A percentile compares a stretch with the other conserved stretches of the same genome.
Conservation (phyloP, 1,140 invertebrate genomes). For the Coelopa frigida region DNA sequence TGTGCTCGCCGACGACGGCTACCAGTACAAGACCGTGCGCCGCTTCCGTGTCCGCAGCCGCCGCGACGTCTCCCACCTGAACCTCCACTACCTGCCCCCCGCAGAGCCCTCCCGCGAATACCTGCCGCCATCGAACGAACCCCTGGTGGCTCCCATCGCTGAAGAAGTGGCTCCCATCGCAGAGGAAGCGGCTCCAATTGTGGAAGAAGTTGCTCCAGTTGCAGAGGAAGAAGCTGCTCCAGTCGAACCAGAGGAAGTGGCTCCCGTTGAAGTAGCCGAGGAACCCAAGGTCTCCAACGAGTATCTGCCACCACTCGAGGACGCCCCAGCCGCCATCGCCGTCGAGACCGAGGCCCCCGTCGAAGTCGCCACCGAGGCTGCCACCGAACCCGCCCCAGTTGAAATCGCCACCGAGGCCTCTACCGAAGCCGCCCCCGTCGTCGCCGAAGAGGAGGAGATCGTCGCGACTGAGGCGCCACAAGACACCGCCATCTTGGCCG, state of each 20-base stretch:
- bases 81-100: slow-evolving; percentile 11
- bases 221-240: neutral
- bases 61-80: slow-evolving; percentile 36
- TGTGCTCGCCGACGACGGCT: slow-evolving; percentile 24
- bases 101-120: too few species aligned
- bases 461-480: slow-evolving; percentile 22
- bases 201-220: neutral
- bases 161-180: too few species aligned
- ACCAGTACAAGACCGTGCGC: slow-evolving; percentile 35
- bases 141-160: slow-evolving; percentile 22
- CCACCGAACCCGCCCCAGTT: slow-evolving; percentile 5
- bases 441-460: slow-evolving; percentile 23
- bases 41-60: slow-evolving; percentile 30
- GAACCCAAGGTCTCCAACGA: slow-evolving; percentile 27
- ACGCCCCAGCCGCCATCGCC: slow-evolving; percentile 15
- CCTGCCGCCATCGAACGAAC: slow-evolving; percentile 32
- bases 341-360: slow-evolving; percentile 20
- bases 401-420: slow-evolving; percentile 12
- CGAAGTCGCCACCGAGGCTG: neutral
- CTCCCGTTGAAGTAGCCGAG: slow-evolving; percentile 7
- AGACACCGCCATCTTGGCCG: slow-evolving; percentile 22
- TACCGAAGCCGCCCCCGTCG: neutral
- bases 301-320: slow-evolving; percentile 25
- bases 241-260: slow-evolving; percentile 1
- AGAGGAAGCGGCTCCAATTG: too few species aligned